Percentiles rank a stretch among this genome's conserved stretches.
Evolutionary conservation across 2,797 vertebrate genomes (phyloP).

Genomic region (Darevskia nairensis): DNA sequence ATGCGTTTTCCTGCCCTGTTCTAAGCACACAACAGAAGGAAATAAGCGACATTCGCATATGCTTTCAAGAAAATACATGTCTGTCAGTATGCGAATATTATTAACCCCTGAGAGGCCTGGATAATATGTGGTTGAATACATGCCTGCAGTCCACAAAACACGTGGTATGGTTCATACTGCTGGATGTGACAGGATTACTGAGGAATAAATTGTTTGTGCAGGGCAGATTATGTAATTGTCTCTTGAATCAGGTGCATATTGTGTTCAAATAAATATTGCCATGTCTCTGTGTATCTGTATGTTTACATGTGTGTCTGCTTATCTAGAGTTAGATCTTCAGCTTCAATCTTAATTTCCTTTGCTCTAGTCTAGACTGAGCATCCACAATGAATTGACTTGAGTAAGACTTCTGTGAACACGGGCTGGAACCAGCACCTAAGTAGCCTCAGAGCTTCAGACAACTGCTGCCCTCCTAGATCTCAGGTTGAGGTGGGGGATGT

Average conservation of each 20-base stretch:
- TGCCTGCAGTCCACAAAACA: background rate
- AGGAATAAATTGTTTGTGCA: background rate
- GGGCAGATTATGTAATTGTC: background rate
- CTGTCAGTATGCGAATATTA: background rate
- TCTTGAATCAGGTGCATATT: background rate
- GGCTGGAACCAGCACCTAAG: background rate
- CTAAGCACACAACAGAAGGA: too few relatives aligned
- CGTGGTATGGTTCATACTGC: background rate
- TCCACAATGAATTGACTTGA: too few relatives aligned
- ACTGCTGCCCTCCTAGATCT: background rate
- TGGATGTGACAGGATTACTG: background rate
- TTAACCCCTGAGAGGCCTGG: background rate
- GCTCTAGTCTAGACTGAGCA: background rate
- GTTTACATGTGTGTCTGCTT: too few relatives aligned
- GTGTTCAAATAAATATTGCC: background rate
- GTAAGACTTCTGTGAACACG: background rate
- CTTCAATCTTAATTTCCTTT: background rate
- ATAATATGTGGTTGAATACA: too few relatives aligned
- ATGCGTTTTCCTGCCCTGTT: background rate
- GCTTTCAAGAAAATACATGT: background rate
- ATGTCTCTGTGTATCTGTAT: background rate
- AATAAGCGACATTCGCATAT: background rate
- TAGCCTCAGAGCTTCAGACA: background rate
- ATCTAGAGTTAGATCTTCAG: too few relatives aligned
- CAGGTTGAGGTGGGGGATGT: too few relatives aligned